These are phyloP conservation scores for Drosophila busckii DNA, from an alignment of 1,140 invertebrate genomes.

Conservation along the genomic window DNA sequence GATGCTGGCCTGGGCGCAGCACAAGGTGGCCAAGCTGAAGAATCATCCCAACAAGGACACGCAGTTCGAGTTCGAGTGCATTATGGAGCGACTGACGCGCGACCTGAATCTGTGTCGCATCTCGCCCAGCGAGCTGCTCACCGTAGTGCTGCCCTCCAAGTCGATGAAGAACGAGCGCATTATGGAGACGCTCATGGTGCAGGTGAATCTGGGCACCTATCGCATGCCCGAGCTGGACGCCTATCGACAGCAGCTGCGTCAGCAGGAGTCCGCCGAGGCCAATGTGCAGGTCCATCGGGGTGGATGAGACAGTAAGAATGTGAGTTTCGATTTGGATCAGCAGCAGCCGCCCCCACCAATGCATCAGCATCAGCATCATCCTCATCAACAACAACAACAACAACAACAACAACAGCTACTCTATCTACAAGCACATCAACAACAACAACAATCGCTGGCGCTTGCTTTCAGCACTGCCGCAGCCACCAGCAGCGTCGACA, in stretches of 20 bases:
- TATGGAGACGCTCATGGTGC: conserved; percentile 94
- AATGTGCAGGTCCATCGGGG: conserved; percentile 77
- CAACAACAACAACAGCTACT: conserved; percentile 13
- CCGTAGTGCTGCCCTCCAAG: conserved; percentile 94
- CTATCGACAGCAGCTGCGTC: conserved; percentile 90
- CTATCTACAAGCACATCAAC: conserved; percentile 5
- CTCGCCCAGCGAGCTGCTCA: conserved; percentile 94
- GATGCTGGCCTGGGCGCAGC: conserved; percentile 92
- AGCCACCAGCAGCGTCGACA: conserved; percentile 3
- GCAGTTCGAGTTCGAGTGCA: conserved; percentile 93
- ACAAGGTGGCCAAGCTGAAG: conserved; percentile 86
- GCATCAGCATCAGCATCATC: conserved; percentile 9
- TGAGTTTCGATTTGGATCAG: conserved; percentile 78
- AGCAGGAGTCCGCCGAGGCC: conserved; percentile 91
- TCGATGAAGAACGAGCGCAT: conserved; percentile 96
- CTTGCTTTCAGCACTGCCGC: conserved; percentile 5
- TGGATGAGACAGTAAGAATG: conserved; percentile 79
- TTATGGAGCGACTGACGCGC: conserved; percentile 92
- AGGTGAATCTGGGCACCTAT: conserved; percentile 95
- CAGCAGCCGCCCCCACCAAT: conserved; percentile 24
- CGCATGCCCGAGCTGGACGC: conserved; percentile 93
- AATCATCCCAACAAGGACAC: conserved; percentile 88
- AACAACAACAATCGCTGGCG: conserved; percentile 38
- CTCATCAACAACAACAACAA: conserved; percentile 6
- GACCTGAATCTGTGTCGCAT: conserved; percentile 95